phyloP scores from a whole-genome alignment of 2,113 vertebrate species.

The Sceloporus tristichus region DNA sequence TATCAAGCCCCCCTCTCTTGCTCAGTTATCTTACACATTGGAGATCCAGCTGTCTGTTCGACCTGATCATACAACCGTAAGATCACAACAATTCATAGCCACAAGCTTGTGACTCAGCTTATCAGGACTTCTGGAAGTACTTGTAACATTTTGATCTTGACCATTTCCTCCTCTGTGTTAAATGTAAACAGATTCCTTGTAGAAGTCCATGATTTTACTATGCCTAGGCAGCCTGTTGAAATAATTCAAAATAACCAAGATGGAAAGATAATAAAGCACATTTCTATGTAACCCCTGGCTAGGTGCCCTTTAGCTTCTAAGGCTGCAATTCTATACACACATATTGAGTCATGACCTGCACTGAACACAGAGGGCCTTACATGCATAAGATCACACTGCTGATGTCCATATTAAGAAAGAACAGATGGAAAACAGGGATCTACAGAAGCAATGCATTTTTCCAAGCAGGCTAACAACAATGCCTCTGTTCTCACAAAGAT shows the following conservation, averaged over 20 bases:
- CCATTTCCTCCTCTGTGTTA: neutral
- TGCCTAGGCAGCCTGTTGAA: too few relatives aligned
- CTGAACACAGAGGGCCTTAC: neutral
- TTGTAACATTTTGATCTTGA: neutral
- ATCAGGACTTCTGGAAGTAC: neutral
- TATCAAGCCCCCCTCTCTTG: too few relatives aligned
- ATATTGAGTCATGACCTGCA: neutral
- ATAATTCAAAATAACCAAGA: neutral
- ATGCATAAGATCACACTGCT: neutral
- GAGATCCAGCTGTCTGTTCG: neutral
- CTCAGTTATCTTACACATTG: neutral
- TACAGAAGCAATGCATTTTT: too few relatives aligned
- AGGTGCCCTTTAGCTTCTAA: neutral
- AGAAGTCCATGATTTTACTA: neutral
- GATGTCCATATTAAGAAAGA: too few relatives aligned
- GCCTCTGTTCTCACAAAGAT: too few relatives aligned
- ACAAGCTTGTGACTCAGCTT: neutral
- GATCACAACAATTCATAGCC: neutral
- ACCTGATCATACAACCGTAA: neutral
- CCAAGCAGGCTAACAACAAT: too few relatives aligned
- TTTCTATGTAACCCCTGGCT: neutral
- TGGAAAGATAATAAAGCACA: neutral
- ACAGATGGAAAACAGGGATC: neutral
- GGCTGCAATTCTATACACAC: neutral
- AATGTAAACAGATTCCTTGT: neutral